Evolutionary conservation across 2,797 vertebrate species (phyloP).

Genomic region (Limosa lapponica): DNA sequence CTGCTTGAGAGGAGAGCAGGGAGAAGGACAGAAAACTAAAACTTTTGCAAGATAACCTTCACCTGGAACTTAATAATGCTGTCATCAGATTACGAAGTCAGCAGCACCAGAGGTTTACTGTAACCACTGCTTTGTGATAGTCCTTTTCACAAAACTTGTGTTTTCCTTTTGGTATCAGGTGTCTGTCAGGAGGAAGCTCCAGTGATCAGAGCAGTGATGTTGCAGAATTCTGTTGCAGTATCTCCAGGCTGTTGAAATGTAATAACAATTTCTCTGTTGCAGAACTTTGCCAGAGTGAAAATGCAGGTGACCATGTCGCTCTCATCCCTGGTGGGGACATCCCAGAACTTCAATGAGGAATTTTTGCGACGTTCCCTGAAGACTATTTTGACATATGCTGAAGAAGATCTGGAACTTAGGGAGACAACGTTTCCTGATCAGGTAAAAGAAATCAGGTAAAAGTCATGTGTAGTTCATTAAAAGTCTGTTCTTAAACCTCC

Average conservation of each 20-base stretch:
- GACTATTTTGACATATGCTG: slow-evolving; percentile 96
- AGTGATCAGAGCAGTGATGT: not conserved
- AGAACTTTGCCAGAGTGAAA: slow-evolving; percentile 99
- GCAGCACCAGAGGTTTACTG: not conserved
- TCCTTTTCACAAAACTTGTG: not conserved
- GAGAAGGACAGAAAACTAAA: not conserved
- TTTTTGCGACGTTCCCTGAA: slow-evolving; percentile 96
- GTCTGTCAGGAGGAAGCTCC: not conserved
- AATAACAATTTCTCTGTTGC: slow-evolving; percentile 32
- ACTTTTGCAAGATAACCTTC: not conserved
- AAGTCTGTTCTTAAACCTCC: not conserved
- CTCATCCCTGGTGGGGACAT: slow-evolving; percentile 96
- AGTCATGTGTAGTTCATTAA: not conserved
- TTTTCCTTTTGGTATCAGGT: not conserved
- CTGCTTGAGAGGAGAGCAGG: not conserved
- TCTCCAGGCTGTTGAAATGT: not conserved
- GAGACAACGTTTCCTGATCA: slow-evolving; percentile 98
- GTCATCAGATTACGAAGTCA: not conserved
- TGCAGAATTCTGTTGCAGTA: not conserved
- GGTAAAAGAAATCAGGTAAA: slow-evolving; percentile 74
- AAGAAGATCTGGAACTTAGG: slow-evolving; percentile 94
- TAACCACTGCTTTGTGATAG: not conserved
- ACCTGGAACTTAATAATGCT: not conserved
- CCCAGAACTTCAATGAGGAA: slow-evolving; percentile 98
- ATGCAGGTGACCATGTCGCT: slow-evolving; percentile 99